A percentile compares a stretch with the other conserved stretches of the same genome.
Conservation (phyloP, 2,797 vertebrate genomes). For the Heteromormyrus szaboi region DNA sequence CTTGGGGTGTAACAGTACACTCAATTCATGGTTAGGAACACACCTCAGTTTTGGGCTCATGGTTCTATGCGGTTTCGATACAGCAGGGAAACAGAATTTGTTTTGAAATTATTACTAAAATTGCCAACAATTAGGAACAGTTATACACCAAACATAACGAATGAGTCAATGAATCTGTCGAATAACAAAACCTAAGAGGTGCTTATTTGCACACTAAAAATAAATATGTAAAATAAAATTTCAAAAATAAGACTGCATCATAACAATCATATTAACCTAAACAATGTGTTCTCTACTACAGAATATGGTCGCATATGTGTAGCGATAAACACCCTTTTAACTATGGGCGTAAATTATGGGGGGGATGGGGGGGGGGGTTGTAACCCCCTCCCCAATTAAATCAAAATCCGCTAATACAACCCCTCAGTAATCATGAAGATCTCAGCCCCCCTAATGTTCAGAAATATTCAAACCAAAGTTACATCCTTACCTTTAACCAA, state of each 20-base stretch:
- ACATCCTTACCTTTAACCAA: neutral
- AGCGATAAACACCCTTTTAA: neutral
- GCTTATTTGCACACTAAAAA: neutral
- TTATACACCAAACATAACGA: neutral
- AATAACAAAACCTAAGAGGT: neutral
- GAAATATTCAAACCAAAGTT: neutral
- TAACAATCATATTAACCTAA: neutral
- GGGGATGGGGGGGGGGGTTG: too few relatives aligned
- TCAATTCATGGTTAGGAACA: neutral
- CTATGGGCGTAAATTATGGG: neutral
- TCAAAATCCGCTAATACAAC: neutral
- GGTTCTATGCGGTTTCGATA: neutral
- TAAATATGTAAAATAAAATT: neutral
- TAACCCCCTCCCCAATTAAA: neutral
- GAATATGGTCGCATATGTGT: neutral
- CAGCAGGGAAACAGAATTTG: neutral
- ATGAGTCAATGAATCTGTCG: neutral
- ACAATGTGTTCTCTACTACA: neutral
- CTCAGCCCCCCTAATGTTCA: neutral
- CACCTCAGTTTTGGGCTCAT: neutral
- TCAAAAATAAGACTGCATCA: neutral
- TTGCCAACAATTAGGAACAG: neutral
- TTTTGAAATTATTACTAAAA: neutral
- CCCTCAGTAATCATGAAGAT: neutral
- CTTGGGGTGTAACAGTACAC: neutral